Conservation (phyloP, 2,113 vertebrate species). For the Pygathrix nemaeus region DNA sequence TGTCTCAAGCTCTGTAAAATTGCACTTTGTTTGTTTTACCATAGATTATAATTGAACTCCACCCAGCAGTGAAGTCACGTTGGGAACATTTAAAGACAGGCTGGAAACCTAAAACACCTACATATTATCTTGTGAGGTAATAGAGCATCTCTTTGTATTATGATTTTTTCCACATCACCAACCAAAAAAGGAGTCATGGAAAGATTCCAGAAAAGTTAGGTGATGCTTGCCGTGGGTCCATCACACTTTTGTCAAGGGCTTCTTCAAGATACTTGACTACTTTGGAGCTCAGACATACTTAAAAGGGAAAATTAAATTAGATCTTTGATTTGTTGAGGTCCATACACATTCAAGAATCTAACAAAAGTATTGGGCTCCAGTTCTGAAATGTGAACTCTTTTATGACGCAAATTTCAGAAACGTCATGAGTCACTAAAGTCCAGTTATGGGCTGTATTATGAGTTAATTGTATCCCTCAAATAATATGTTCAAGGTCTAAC, state of each 20-base stretch:
- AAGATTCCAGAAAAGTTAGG: not conserved
- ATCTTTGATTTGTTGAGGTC: not conserved
- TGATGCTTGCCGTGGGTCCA: not conserved
- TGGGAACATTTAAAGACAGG: not conserved
- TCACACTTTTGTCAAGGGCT: not conserved
- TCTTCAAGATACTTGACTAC: not conserved
- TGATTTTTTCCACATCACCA: not conserved
- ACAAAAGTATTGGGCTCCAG: not conserved
- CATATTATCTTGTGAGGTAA: not conserved
- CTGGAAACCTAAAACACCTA: not conserved
- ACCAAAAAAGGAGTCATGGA: not conserved
- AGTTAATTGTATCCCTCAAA: not conserved
- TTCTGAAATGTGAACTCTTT: not conserved
- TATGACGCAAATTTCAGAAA: not conserved
- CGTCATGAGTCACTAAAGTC: not conserved
- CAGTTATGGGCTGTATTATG: not conserved
- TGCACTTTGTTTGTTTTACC: not conserved
- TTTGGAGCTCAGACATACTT: not conserved
- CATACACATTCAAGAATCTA: not conserved
- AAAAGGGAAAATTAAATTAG: not conserved
- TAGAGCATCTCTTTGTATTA: not conserved
- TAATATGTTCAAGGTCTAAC: not conserved
- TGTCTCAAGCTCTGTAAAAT: not conserved
- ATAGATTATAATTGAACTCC: not conserved
- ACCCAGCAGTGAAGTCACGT: not conserved